Base-by-base conservation (phyloP, 2,888 invertebrate species). In the Dinocampus coccinellae region DNA sequence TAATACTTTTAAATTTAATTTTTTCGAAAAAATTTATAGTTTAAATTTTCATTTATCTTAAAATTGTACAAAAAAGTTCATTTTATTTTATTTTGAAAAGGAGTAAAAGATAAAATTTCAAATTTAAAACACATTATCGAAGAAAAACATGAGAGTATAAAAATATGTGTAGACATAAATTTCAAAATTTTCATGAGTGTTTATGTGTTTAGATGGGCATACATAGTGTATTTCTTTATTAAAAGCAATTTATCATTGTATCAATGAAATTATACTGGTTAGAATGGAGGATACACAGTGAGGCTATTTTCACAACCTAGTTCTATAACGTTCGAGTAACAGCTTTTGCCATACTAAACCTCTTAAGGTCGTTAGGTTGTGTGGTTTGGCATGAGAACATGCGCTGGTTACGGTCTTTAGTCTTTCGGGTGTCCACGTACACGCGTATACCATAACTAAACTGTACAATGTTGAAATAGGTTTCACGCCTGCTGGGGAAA, bases 301-400 rank as follows among this genome's bases (percentile, higher is more conserved):
- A 22, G 60, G 60, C 34, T 24, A 36, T 52, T 64, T 64, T 16
- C 64, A 53, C 65, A 42, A n/a, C 33, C 52, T 39, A 39, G 26
- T 39, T 61, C 69, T 60, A 29, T 52, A 9, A 42, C 69, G 64
- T 69, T 57, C 29, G 58, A 60, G 62, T 57, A 20, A 52, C 36
- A 42, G n/a, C 55, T 39, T 76, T 78, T 77, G 77, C 78, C 73
- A 81, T 82, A 83, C 82, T 83, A 85, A 82, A 81, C 82, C 82
- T 16, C 80, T 81, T 79, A 79, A 84, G 83, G 83, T 86, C 85
- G 85, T 85, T 86, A 85, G 82, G 82, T 82, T 85, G 84, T 85
- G 84, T 80, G 83, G 82, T 85, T 83, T 82, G 84, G 85, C 85
- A 85, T 81, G 83, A 82, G 81, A 83, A 84, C 84, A 85, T 79